Base-by-base conservation (phyloP, 2,113 vertebrate species). In the Ranitomeya imitator region DNA sequence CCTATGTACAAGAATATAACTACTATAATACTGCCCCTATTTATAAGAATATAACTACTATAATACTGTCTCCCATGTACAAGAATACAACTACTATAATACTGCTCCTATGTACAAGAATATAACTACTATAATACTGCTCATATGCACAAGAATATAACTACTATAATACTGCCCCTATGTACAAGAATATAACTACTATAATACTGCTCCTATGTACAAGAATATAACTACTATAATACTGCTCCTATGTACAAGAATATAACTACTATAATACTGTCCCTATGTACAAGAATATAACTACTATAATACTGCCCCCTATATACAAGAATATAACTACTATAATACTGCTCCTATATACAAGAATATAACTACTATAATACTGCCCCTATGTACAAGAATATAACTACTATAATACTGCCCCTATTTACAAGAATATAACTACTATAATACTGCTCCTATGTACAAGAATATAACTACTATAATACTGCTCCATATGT, bases 81-180 rank as follows among this genome's bases (percentile, higher is more conserved):
- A 71, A 73, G 69, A 37, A 37, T 73, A 73, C 37, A 73, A 73
- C 69, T 73, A 73, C 69, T 73, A 73, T 73, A 73, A 73, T 73
- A 73, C 69, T 73, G 69, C 69, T 7, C 15, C 71, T 51, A 74
- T 45, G 14, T 74, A 18, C 71, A 74, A 16, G 69, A 73, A 73
- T 31, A 73, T 73, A 31, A 31, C 26, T 31, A 31, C 26, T 73
- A 73, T 73, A 73, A 31, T 73, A 73, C 69, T 73, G 13, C 67
- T 12, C 23, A 26, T 37, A 73, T 73, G 12, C 21, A 63, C 67
- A 71, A 14, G 67, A 71, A 71, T 73, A 73, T 73, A 73, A 73
- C 69, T 73, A 51, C 31, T 74, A 74, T 45, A 74, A 74, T 74
- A 74, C 71, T 37, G 69, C 69, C 1, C 23, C 67, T 69, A 26